Conservation (phyloP, 2,113 vertebrate species). For the Piaya cayana region DNA sequence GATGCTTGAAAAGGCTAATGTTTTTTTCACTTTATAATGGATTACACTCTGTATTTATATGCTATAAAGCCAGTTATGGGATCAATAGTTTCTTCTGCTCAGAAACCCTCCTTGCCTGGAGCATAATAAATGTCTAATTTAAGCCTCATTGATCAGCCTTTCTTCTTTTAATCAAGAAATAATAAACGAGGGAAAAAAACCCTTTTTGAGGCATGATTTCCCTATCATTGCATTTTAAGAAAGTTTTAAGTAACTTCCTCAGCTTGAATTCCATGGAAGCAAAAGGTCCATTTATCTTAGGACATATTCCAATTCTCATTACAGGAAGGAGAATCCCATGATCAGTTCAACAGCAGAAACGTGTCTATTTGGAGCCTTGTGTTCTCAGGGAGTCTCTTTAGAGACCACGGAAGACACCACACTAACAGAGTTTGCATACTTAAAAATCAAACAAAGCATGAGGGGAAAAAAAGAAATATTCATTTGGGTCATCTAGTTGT, state of each 20-base stretch:
- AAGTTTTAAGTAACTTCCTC: constrained; percentile 25
- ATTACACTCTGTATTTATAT: constrained; percentile 55
- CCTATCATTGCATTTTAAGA: constrained; percentile 5
- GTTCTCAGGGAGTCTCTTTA: not conserved
- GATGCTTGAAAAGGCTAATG: constrained; percentile 71
- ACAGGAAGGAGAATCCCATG: not conserved
- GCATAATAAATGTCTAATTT: constrained; percentile 66
- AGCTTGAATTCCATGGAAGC: not conserved
- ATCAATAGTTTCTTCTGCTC: constrained; percentile 74
- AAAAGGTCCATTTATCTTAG: not conserved
- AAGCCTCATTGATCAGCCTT: constrained; percentile 45
- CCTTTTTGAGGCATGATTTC: constrained; percentile 6
- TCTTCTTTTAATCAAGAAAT: constrained; percentile 62
- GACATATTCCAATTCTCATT: not conserved
- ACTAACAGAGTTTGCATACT: not conserved
- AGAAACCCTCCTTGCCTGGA: constrained; percentile 65
- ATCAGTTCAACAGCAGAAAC: not conserved
- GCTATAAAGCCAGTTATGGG: constrained; percentile 58
- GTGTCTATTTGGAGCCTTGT: not conserved
- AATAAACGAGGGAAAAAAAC: not conserved
- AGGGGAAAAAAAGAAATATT: not conserved
- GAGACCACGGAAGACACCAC: not conserved
- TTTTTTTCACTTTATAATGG: constrained; percentile 69
- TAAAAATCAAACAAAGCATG: not conserved
- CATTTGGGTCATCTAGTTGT: not conserved